Base-by-base conservation (phyloP, 1,140 invertebrate species). In the Ceratitis capitata region DNA sequence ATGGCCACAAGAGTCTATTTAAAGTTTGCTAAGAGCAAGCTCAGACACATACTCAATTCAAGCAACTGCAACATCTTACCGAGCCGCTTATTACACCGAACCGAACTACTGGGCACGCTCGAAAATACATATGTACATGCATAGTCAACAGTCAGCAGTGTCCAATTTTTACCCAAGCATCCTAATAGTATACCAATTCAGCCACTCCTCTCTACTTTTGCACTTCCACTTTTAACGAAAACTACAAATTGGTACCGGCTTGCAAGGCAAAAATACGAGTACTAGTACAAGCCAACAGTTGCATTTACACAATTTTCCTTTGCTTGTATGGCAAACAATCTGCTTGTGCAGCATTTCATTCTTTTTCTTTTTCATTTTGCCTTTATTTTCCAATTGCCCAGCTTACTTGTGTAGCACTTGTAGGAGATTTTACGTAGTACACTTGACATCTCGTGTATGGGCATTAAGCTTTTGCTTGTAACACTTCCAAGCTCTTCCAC, bases 241-340 rank as follows among this genome's bases (percentile, higher is more conserved):
- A 32, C 32, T 29, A 29, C 61, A 69, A 69, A 16, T 69, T 32
- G 61, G 61, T 32, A 39, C 29, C 32, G 32, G 14, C 32, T 35
- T 19, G 61, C 29, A 29, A n/a, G n/a, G n/a, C n/a, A n/a, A n/a
- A n/a, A n/a, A n/a, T n/a, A n/a, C n/a, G n/a, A n/a, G n/a, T n/a
- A n/a, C n/a, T 69, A 69, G 16, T 69, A 35, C 61, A 69, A 69
- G 61, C 61, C 61, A 69, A 39, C 61, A 69, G 29, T 69, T 69
- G 61, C 61, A 69, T 69, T 69, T 69, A 69, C 29, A 69, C 61
- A 69, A 69, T 69, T 69, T 56, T 39, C 29, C 16, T 19, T 9
- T 56, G 51, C 51, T 56, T 56, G 51, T 56, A 56, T n/a, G n/a
- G n/a, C 51, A 56, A 6, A 61, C 58, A 39, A 69, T 29, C 61